Evolutionary conservation across 2,888 invertebrate species (phyloP), one percentile per base, ranked within the genome.

Genomic region (Eupithecia subfuscata): DNA sequence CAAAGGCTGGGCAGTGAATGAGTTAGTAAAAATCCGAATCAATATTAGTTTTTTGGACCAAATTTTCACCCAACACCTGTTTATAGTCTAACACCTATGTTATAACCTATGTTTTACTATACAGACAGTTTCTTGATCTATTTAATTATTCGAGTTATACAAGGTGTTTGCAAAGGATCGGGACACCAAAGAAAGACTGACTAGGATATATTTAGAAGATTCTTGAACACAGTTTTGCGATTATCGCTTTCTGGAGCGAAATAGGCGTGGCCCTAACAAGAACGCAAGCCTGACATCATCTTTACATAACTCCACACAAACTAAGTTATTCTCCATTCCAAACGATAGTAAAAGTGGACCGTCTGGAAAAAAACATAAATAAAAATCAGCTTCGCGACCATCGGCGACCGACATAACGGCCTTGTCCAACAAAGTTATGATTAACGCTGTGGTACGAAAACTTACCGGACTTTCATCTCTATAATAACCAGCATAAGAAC

Each of bases 301-400:
- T 73, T 86, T 88, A 88, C 78, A 79, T 86, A 87, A 85, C 83
- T 81, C 79, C 76, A 81, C 81, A 82, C 82, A 84, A 85, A 84
- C 85, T 82, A 85, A 84, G 83, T 82, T 81, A 82, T 79, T 84
- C 84, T 81, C 82, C 84, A 83, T 84, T 82, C 82, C 79, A 76
- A 86, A 88, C 82, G 91, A 91, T 89, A 90, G 92, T 92, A 92
- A 92, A 91, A 92, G 92, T 91, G 86, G 84, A 87, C 82, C 83
- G 83, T 81, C 88, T 80, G 82, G 85, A 85, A 88, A 86, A 87
- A 87, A 83, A 84, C 76, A 30, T 30, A 60, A 43, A 43, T 64
- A 84, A 83, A 83, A 79, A 78, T 77, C 73, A 75, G 73, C 78
- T 80, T 80, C 75, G 77, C 78, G 80, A 80, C 75, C 77, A 75